phyloP scores from a whole-genome alignment of 2,113 vertebrate species.

The Isurus oxyrinchus region DNA sequence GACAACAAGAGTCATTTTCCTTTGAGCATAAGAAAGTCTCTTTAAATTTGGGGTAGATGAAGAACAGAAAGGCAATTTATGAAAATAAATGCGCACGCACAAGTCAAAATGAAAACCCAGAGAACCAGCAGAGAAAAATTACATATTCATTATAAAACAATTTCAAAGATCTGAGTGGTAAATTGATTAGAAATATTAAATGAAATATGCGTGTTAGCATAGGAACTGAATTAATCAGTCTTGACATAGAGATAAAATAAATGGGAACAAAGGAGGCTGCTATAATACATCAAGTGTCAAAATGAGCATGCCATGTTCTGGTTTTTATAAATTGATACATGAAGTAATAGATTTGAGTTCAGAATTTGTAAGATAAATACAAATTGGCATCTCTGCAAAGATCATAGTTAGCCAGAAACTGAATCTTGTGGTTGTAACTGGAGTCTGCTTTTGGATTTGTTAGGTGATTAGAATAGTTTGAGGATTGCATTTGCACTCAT shows the following conservation, averaged over 20 bases:
- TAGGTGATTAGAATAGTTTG: conserved; percentile 61
- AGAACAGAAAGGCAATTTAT: conserved; percentile 3
- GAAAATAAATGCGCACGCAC: background rate
- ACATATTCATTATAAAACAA: conserved; percentile 11
- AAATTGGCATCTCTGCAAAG: conserved; percentile 56
- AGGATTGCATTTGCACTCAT: conserved; percentile 57
- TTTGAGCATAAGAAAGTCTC: background rate
- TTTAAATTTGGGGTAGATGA: conserved; percentile 12
- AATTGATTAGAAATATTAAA: conserved; percentile 34
- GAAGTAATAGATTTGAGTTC: background rate
- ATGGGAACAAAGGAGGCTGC: conserved; percentile 7
- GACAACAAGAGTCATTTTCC: background rate
- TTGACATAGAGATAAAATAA: conserved; percentile 24
- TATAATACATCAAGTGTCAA: conserved; percentile 19
- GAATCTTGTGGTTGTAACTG: conserved; percentile 47
- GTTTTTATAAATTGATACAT: conserved; percentile 13
- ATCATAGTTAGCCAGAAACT: conserved; percentile 56
- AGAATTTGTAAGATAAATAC: conserved; percentile 41
- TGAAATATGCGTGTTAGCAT: conserved; percentile 15
- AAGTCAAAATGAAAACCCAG: background rate
- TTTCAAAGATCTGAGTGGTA: background rate
- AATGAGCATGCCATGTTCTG: background rate
- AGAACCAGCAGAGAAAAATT: conserved; percentile 20
- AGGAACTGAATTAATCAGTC: conserved; percentile 24
- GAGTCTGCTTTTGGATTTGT: conserved; percentile 69